Evolutionary conservation across 2,888 invertebrate genomes (phyloP).

Genomic region (Muscina levida): DNA sequence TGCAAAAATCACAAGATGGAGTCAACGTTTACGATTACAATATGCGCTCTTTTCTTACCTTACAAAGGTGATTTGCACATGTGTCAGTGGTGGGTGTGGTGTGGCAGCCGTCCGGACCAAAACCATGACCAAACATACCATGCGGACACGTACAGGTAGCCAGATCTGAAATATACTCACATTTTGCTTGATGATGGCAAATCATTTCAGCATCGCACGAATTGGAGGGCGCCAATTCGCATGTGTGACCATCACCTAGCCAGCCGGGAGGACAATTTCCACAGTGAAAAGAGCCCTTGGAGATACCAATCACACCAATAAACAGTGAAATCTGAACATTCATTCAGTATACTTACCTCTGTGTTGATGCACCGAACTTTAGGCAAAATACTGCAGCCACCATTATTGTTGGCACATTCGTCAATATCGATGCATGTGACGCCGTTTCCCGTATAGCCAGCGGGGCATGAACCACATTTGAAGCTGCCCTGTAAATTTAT

Average conservation of each 20-base stretch:
- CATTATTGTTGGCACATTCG: conserved; percentile 91
- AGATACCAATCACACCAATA: background rate
- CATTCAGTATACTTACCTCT: too few species aligned
- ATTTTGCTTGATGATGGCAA: conserved; percentile 90
- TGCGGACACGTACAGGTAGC: conserved; percentile 88
- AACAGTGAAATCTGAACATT: too few species aligned
- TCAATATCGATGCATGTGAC: conserved; percentile 92
- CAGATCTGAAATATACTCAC: conserved; percentile 85
- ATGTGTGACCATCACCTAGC: conserved; percentile 89
- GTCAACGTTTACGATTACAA: background rate
- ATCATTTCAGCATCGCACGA: conserved; percentile 78
- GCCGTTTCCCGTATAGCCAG: conserved; percentile 93
- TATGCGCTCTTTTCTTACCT: conserved; percentile 68
- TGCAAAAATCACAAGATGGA: conserved; percentile 78
- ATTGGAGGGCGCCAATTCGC: conserved; percentile 78
- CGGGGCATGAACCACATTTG: conserved; percentile 92
- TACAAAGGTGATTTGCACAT: conserved; percentile 82
- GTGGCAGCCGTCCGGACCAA: conserved; percentile 88
- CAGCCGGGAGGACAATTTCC: conserved; percentile 94
- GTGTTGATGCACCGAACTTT: conserved; percentile 93
- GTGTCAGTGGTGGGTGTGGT: conserved; percentile 75
- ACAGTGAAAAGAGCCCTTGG: conserved; percentile 91
- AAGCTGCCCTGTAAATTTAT: conserved; percentile 94
- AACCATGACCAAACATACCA: conserved; percentile 90
- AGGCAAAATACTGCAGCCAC: conserved; percentile 92